Conservation (phyloP, 1,140 invertebrate genomes). For the Saccostrea cuccullata region DNA sequence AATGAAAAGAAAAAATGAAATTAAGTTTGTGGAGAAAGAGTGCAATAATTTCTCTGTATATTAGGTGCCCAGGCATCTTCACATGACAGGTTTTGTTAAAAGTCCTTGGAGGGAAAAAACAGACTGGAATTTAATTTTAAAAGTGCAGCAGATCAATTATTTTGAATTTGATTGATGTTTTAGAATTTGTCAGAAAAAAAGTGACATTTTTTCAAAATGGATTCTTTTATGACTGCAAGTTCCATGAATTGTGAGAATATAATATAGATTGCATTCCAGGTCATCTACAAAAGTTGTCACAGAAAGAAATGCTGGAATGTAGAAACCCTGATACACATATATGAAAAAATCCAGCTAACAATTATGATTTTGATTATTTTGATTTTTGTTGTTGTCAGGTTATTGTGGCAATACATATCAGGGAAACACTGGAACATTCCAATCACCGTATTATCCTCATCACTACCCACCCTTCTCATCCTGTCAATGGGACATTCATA, state of each 20-base stretch:
- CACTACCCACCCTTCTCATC: slow-evolving; percentile 52
- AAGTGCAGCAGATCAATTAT: too few species aligned
- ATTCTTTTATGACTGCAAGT: neutral
- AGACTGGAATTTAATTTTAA: neutral
- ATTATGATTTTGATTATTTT: too few species aligned
- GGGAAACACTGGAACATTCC: slow-evolving; percentile 58
- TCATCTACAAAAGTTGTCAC: too few species aligned
- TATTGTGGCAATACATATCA: slow-evolving; percentile 52
- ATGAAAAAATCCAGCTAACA: too few species aligned
- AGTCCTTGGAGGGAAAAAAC: neutral
- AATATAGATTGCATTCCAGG: too few species aligned
- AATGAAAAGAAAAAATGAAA: neutral
- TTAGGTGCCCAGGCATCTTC: neutral
- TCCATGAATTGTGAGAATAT: too few species aligned
- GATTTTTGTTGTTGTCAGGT: neutral
- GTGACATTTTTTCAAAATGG: neutral
- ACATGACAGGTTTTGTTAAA: neutral
- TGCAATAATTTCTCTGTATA: neutral
- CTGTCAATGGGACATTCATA: slow-evolving; percentile 55
- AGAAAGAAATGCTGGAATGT: too few species aligned
- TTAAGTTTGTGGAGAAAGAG: neutral
- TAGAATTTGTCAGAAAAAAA: too few species aligned
- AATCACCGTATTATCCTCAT: slow-evolving; percentile 56
- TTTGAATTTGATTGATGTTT: too few species aligned
- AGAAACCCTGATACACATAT: too few species aligned